Base-by-base conservation (phyloP, 1,140 invertebrate genomes). In the Prorops nasuta region DNA sequence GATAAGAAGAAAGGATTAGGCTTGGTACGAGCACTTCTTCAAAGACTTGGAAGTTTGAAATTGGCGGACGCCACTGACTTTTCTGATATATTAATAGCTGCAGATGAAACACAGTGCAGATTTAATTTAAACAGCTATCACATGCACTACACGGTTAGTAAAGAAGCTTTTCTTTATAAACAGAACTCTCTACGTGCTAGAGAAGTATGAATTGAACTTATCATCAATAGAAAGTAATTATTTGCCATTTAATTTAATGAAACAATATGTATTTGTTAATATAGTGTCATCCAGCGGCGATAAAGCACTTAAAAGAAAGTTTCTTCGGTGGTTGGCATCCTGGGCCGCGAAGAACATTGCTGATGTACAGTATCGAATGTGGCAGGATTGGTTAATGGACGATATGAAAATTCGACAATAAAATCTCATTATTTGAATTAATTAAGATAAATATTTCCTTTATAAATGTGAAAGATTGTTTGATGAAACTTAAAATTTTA, bases 111-210 rank as follows among this genome's bases (percentile, higher is more conserved):
- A 0, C 81, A 88, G 58, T 90, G 88, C 67, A 82, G 83, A 68
- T 89, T 90, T 62, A 86, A 88, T 70, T 73, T 84, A 1, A 84
- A 84, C 55, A 84, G 82, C 40, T 88, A 86, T 61, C 89, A 87
- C 58, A 86, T 90, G 72, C 82, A 90, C 34, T 91, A 88, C 72
- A 84, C 91, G 32, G 83, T 86, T 21, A 86, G 89, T 57, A 89
- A 89, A 74, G 89, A 91, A 67, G 86, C 86, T 69, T 86, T 84
- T 60, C 77, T 94, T 56, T 92, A 91, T 74, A 89, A 87, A 69
- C 81, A 84, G 58, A 83, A 86, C 73, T 86, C 90, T 38, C 81
- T 93, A 16, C 83, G 82, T 75, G 90, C 91, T 16, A 85, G 82
- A 76, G 79, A 89, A 84, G 91, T 93, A 72, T 76, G 78, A 72